Evolutionary conservation across 2,888 invertebrate species (phyloP), one percentile per base, ranked within the genome.

Genomic region (Melanchra persicariae): DNA sequence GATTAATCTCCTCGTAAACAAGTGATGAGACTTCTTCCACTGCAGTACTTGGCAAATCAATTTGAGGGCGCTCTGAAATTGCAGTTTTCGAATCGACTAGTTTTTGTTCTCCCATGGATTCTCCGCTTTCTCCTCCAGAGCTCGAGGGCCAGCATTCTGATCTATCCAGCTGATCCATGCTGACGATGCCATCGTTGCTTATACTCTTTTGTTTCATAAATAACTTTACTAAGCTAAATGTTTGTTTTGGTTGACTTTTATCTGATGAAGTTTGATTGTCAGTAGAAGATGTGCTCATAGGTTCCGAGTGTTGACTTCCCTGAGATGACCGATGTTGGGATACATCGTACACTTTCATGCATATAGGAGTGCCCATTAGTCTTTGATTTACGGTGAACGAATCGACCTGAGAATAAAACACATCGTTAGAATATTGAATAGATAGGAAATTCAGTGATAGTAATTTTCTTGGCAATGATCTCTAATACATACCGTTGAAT

Each of bases 171-270:
- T 98, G 98, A 91, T 98, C 98, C 96, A 98, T 97, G 67, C 97
- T 97, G 85, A 97, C 96, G 85, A 97, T 97, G 70, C 97, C 97
- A 91, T 98, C 98, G 68, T 97, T 97, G 82, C 98, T 98, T 94
- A 97, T 97, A 91, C 98, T 98, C 91, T 98, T 98, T 90, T 98
- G 98, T 92, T 98, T 98, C 96, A 98, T 98, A 90, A 98, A 98
- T 81, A 98, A 96, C 92, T 98, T 98, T 55, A 98, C 98, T 88
- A 98, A 96, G 93, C 97, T 98, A 91, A 98, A 97, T 83, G 98
- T 97, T 88, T 97, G 97, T 79, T 97, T 97, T 84, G 97, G 96
- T 93, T 94, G 95, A 85, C 94, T 96, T 91, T 95, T 96, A 60
- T 96, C 96, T 43, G 95, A 92, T 60, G 95, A 93, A 26, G 94